Conservation (phyloP, 2,113 vertebrate species). For the Plecturocebus donacophilus region DNA sequence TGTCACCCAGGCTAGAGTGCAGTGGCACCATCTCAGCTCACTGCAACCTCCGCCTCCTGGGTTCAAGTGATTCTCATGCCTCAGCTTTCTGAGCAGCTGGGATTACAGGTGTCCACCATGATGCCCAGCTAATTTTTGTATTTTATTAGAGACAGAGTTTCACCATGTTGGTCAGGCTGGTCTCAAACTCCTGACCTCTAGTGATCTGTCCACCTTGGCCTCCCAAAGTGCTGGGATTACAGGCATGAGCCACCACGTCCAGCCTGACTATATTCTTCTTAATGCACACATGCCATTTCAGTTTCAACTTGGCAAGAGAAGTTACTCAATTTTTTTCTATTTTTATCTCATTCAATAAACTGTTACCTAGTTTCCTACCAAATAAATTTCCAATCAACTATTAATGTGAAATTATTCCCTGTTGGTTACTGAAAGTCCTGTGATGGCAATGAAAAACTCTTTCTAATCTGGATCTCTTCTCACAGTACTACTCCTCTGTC, state of each 20-base stretch:
- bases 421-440: not conserved
- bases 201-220: too few relatives aligned
- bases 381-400: not conserved
- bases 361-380: not conserved
- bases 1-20: not conserved
- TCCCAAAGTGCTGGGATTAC: too few relatives aligned
- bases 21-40: not conserved
- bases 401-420: not conserved
- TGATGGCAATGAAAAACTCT: not conserved
- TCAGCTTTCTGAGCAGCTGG: not conserved
- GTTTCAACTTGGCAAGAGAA: not conserved
- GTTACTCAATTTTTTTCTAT: not conserved
- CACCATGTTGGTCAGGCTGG: not conserved
- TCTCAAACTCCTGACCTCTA: not conserved
- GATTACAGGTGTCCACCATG: not conserved
- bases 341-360: not conserved
- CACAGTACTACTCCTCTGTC: not conserved
- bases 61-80: not conserved
- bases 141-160: not conserved
- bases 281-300: not conserved
- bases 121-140: not conserved
- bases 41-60: not conserved
- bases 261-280: not conserved
- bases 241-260: too few relatives aligned
- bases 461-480: not conserved